phyloP scores from a whole-genome alignment of 2,888 invertebrate genomes.

The Acronicta alni region DNA sequence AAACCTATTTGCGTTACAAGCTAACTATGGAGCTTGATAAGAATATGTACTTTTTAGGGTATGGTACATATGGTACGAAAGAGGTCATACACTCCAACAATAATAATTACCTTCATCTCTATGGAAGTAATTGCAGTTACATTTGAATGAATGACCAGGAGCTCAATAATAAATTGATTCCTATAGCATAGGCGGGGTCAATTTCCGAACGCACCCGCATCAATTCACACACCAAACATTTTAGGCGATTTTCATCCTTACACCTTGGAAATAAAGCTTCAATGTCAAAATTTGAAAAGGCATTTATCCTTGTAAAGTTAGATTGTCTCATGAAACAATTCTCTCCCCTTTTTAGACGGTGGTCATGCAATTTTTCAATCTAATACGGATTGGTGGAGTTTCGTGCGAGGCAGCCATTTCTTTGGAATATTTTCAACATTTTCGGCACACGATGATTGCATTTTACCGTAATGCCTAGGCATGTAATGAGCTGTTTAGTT shows the following conservation, averaged over 20 bases:
- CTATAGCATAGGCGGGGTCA: constrained; percentile 67
- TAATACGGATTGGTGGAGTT: constrained; percentile 64
- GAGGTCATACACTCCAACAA: constrained; percentile 16
- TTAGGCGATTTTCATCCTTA: constrained; percentile 60
- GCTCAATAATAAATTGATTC: constrained; percentile 54
- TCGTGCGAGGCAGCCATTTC: constrained; percentile 61
- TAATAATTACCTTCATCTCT: constrained; percentile 31
- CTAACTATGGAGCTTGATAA: too few relatives aligned
- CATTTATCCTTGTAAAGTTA: constrained; percentile 52
- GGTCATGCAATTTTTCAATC: constrained; percentile 87
- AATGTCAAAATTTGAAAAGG: constrained; percentile 43
- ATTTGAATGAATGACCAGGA: constrained; percentile 51
- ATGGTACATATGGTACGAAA: neutral
- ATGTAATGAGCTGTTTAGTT: constrained; percentile 29
- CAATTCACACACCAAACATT: constrained; percentile 40
- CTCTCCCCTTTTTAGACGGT: constrained; percentile 52
- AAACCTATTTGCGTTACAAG: too few relatives aligned
- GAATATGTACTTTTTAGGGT: too few relatives aligned
- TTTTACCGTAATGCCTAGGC: constrained; percentile 41
- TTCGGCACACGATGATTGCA: constrained; percentile 32
- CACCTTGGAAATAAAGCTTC: constrained; percentile 54
- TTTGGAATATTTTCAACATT: constrained; percentile 45
- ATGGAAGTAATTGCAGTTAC: constrained; percentile 37
- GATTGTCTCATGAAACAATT: constrained; percentile 56
- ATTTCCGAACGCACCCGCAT: constrained; percentile 76